Percentiles rank a stretch among this genome's conserved stretches.
Conservation (phyloP, 2,113 vertebrate genomes). For the Crotalus helleri region DNA sequence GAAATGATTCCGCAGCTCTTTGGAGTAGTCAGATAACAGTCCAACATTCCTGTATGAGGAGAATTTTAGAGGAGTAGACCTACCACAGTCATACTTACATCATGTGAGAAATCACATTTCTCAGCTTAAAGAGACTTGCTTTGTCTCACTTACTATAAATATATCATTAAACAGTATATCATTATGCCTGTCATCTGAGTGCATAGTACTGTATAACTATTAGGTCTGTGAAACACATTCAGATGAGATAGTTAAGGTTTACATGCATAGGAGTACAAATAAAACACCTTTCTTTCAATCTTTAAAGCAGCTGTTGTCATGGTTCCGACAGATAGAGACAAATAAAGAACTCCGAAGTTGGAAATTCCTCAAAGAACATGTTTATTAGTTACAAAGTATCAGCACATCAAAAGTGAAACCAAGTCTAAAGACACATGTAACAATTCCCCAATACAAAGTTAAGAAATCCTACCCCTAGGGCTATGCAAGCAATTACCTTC, state of each 20-base stretch:
- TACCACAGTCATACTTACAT: constrained; percentile 30
- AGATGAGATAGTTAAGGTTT: not conserved
- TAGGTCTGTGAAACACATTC: not conserved
- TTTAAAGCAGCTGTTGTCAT: not conserved
- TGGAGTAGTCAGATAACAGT: not conserved
- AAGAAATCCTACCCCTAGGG: no score
- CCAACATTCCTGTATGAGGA: not conserved
- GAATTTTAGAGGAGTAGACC: not conserved
- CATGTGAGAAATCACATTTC: constrained; percentile 58
- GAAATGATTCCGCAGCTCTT: not conserved
- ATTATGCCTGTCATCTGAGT: not conserved
- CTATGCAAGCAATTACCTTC: no score
- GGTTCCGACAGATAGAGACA: no score
- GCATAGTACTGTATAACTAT: not conserved
- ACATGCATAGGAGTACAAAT: not conserved
- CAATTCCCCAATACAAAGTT: no score
- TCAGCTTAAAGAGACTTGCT: constrained; percentile 25
- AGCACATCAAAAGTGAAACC: no score
- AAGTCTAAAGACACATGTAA: no score
- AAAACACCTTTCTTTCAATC: not conserved
- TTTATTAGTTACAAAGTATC: no score
- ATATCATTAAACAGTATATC: not conserved
- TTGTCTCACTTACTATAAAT: not conserved
- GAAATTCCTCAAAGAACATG: no score
- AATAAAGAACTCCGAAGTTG: no score